Evolutionary conservation across 2,797 vertebrate species (phyloP), one percentile per base, ranked within the genome.

Genomic region (Hipposideros larvatus): DNA sequence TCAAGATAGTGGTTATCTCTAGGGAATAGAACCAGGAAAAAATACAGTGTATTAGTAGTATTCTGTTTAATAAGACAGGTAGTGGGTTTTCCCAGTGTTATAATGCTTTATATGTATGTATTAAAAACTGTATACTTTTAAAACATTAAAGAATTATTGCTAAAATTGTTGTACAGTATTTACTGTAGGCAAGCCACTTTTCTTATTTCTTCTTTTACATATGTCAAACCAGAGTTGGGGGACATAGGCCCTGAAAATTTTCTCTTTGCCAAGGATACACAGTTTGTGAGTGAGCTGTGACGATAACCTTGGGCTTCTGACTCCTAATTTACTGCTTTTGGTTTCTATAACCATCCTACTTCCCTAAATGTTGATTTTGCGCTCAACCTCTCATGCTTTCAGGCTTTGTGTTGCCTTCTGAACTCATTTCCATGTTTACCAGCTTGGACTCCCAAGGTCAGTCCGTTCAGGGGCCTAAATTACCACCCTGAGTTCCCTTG

Each of bases 71-170:
- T 80, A 95, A 87, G 21, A 95, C 66, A 63, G 31, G n/a, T 71
- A 37, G 7, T 83, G 28, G 13, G 2, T 41, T 94, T 80, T 3
- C 59, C 61, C 73, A 48, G 18, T 84, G 13, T 90, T 48, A 37
- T 41, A 87, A 71, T 46, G 43, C 13, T 93, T 82, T 10, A 14
- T 70, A 57, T 22, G 0, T 82, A 28, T 93, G 22, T 65, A 73
- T 84, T 80, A 85, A 95, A 61, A 57, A 59, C 24, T 80, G 21
- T 59, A 37, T 74, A 26, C 70, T 88, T 95, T 84, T 77, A 55
- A 95, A 92, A 83, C 55, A 41, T 18, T 91, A 65, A 59, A 59
- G 26, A 96, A 61, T 77, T 92, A 78, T 85, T 94, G 57, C 26
- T 55, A 84, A 83, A 82, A 80, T 85, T 41, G 41, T 71, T 96